phyloP scores from a whole-genome alignment of 92 coral and sea anemone species.

The Siderastrea siderea region DNA sequence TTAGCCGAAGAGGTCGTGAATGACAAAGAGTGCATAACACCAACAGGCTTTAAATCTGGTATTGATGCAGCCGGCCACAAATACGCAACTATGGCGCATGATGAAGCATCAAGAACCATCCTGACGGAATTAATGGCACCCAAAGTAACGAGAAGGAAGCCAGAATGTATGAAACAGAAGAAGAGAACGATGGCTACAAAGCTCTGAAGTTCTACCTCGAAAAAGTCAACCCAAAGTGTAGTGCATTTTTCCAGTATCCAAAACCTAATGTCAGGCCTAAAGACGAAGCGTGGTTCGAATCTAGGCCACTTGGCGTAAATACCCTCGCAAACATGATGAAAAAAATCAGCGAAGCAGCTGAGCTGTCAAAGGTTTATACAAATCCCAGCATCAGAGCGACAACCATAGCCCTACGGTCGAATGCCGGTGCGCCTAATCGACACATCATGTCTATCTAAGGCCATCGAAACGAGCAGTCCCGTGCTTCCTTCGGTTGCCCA shows the following conservation, averaged over 20 bases:
- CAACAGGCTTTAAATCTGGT: background rate
- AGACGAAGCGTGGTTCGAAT: conserved; percentile 32
- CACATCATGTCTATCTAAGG: conserved; percentile 45
- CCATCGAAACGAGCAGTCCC: background rate
- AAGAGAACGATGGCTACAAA: background rate
- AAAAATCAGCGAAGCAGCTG: background rate
- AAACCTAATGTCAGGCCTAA: background rate
- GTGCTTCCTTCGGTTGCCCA: conserved; percentile 16
- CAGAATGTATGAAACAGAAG: conserved; percentile 63
- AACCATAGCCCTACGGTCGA: conserved; percentile 45
- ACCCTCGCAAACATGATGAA: background rate
- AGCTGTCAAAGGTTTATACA: conserved; percentile 38
- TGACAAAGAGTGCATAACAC: conserved; percentile 45
- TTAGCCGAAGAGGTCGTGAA: conserved; percentile 67
- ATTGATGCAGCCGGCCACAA: background rate
- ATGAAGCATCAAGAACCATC: conserved; percentile 67
- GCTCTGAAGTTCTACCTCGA: background rate
- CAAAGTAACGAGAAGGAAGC: conserved; percentile 49
- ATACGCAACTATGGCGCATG: conserved; percentile 44
- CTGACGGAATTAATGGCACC: conserved; percentile 59
- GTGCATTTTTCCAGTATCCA: background rate
- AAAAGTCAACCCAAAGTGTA: background rate
- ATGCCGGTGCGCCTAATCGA: conserved; percentile 38
- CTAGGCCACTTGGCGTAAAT: conserved; percentile 40
- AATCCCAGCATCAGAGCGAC: conserved; percentile 57